phyloP scores from a whole-genome alignment of 2,888 invertebrate species.

The Luperina testacea region DNA sequence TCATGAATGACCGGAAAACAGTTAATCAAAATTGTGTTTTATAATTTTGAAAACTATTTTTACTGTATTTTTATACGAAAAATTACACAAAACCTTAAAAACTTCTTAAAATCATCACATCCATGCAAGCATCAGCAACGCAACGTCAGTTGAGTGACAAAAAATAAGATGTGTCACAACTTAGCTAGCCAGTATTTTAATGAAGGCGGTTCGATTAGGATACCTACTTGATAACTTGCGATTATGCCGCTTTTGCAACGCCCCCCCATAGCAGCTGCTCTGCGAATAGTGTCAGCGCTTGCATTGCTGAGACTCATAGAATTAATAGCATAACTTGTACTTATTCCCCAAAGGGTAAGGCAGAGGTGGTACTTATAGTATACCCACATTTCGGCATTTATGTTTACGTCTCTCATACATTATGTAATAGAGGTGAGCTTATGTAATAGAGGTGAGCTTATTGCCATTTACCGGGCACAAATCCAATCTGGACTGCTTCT shows the following conservation, averaged over 20 bases:
- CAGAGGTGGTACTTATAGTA: too few relatives aligned
- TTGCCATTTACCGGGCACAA: too few relatives aligned
- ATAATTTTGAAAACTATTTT: neutral
- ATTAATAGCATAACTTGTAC: neutral
- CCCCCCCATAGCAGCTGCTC: neutral
- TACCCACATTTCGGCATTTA: too few relatives aligned
- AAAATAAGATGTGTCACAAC: neutral
- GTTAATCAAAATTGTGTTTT: slow-evolving; percentile 5
- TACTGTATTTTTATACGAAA: slow-evolving; percentile 5
- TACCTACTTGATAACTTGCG: neutral
- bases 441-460: too few relatives aligned
- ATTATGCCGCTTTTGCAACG: neutral
- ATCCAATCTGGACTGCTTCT: too few relatives aligned
- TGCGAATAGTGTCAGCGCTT: neutral
- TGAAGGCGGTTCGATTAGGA: neutral
- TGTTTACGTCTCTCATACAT: too few relatives aligned
- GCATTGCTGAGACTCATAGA: neutral
- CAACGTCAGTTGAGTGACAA: neutral
- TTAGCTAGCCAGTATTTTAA: slow-evolving; percentile 35
- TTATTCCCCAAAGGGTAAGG: too few relatives aligned
- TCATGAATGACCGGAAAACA: neutral
- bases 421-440: too few relatives aligned
- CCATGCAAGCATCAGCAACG: neutral
- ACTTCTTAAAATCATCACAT: neutral
- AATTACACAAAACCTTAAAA: neutral